These are phyloP conservation scores for Alouatta palliata DNA, from an alignment of 2,113 vertebrate genomes.

Conservation along the genomic window DNA sequence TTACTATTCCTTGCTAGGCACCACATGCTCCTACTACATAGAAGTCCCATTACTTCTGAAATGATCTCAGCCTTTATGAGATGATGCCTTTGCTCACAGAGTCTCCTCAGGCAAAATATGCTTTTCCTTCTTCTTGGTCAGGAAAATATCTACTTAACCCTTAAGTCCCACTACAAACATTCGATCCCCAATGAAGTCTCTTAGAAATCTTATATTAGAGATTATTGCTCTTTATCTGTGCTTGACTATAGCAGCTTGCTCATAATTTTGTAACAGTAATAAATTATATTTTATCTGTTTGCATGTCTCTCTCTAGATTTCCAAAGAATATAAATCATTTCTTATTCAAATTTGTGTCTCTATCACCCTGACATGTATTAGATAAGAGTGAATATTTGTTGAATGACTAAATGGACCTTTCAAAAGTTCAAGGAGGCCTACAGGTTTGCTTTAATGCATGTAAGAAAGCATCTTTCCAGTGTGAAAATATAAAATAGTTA, in stretches of 20 bases:
- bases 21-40: neutral
- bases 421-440: neutral
- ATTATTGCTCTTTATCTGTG: neutral
- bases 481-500: neutral
- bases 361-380: neutral
- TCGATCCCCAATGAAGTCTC: neutral
- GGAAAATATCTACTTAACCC: neutral
- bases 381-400: neutral
- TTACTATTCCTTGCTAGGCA: neutral
- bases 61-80: neutral
- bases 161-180: neutral
- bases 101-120: neutral
- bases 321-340: neutral
- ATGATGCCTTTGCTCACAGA: neutral
- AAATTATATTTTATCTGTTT: constrained; percentile 1
- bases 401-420: neutral
- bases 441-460: neutral
- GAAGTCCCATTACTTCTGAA: neutral
- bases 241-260: neutral
- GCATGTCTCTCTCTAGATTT: neutral
- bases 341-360: neutral
- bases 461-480: neutral
- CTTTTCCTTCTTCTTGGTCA: neutral
- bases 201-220: neutral
- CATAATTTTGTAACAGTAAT: neutral